Evolutionary conservation across 2,113 vertebrate species (phyloP).

Genomic region (Gracilinanus agilis): DNA sequence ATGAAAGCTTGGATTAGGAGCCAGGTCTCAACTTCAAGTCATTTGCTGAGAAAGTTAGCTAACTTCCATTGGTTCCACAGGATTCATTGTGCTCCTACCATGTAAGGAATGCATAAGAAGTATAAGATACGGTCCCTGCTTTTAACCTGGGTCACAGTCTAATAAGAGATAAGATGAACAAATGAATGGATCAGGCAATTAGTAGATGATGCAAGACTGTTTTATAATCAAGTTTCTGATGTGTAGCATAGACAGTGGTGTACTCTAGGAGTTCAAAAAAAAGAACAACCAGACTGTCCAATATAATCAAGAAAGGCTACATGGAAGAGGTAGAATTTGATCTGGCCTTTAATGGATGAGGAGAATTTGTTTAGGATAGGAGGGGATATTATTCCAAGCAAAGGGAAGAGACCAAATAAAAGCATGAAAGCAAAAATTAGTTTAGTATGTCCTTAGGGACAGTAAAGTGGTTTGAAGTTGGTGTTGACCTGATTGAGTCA

Average conservation of each 20-base stretch:
- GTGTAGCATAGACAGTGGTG: accelerated
- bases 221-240: neutral
- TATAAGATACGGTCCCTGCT: neutral
- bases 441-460: neutral
- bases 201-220: neutral
- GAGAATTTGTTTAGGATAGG: neutral
- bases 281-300: neutral
- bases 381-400: neutral
- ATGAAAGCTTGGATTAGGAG: neutral
- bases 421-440: neutral
- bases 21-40: neutral
- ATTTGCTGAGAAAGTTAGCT: neutral
- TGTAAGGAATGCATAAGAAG: neutral
- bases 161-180: neutral
- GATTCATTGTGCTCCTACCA: neutral
- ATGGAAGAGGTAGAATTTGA: too few relatives aligned
- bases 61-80: neutral
- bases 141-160: neutral
- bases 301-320: neutral
- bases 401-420: neutral
- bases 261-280: neutral
- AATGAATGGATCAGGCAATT: neutral
- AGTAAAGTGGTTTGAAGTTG: neutral
- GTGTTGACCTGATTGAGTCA: neutral
- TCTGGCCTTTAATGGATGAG: neutral